phyloP scores from a whole-genome alignment of 2,888 invertebrate species.

The Synanthedon vespiformis region DNA sequence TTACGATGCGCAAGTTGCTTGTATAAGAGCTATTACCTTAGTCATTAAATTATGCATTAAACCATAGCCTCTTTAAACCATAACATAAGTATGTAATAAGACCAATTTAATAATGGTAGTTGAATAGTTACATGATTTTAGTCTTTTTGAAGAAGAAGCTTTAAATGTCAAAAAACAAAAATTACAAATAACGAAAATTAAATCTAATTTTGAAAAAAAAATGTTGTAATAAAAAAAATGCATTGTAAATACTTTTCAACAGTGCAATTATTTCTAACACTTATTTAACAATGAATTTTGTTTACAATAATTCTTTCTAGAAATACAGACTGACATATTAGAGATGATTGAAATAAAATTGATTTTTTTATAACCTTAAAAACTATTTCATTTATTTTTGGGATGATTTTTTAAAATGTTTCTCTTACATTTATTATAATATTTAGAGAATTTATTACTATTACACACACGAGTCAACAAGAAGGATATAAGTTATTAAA shows the following conservation, averaged over 20 bases:
- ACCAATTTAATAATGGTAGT: no score
- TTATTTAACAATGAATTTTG: neutral
- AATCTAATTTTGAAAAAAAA: no score
- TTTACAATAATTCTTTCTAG: neutral
- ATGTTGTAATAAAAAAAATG: no score
- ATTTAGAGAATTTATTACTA: slow-evolving; percentile 13
- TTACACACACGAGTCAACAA: slow-evolving; percentile 65
- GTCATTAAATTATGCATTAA: no score
- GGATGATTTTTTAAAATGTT: neutral
- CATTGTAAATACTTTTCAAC: neutral
- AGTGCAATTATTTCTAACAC: neutral
- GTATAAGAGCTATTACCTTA: no score
- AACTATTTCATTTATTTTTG: neutral
- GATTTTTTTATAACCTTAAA: neutral
- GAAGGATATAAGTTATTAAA: slow-evolving; percentile 52
- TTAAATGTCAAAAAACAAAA: no score
- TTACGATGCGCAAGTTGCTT: no score
- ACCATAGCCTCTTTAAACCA: no score
- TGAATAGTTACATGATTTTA: no score
- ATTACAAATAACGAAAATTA: no score
- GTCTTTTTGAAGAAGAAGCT: no score
- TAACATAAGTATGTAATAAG: no score
- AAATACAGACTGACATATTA: neutral
- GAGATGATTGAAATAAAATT: neutral
- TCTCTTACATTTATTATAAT: neutral